Evolutionary conservation across 2,888 invertebrate genomes (phyloP).

Genomic region (Oscheius onirici): DNA sequence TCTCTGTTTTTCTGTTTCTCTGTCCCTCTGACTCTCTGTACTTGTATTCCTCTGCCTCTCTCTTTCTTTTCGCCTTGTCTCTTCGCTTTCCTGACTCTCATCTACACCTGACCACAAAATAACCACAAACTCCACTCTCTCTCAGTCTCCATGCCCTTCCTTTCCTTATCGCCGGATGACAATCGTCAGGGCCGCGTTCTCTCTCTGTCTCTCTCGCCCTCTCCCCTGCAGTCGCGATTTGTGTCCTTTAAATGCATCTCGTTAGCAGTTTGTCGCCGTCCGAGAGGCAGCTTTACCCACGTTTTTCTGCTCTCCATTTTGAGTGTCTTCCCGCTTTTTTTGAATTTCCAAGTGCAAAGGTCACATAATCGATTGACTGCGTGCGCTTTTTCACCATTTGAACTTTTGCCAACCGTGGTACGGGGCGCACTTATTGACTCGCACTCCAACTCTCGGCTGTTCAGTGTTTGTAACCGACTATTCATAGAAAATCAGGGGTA

Average conservation of each 20-base stretch:
- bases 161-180: slow-evolving; percentile 1
- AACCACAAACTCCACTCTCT: background rate
- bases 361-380: background rate
- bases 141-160: background rate
- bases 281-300: background rate
- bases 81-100: background rate
- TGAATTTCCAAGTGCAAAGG: background rate
- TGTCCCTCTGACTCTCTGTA: too few relatives aligned
- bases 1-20: too few relatives aligned
- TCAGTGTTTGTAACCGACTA: too few relatives aligned
- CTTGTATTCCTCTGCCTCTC: background rate
- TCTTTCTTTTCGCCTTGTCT: background rate
- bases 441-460: too few relatives aligned
- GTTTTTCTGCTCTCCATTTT: background rate
- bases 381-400: background rate
- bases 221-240: background rate
- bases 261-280: background rate
- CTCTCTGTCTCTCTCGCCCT: background rate
- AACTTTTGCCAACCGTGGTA: too few relatives aligned
- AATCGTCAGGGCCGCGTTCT: background rate
- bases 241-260: background rate
- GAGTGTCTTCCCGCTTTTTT: background rate
- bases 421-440: too few relatives aligned
- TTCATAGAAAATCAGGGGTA: too few relatives aligned
- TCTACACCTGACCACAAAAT: background rate